phyloP scores from a whole-genome alignment of 2,888 invertebrate species.

The Chloroclysta siterata region DNA sequence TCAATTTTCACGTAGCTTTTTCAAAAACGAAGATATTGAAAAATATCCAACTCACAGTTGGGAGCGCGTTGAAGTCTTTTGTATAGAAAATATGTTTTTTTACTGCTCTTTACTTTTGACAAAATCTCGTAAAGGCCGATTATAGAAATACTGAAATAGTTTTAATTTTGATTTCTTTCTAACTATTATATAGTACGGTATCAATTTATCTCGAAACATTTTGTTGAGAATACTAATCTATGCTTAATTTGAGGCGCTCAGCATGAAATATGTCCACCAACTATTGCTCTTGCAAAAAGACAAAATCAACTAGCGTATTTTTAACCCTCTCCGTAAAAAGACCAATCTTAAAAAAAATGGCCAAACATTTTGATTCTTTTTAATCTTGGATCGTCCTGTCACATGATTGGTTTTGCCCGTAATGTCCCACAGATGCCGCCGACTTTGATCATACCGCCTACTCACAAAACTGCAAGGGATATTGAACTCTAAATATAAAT shows the following conservation, averaged over 20 bases:
- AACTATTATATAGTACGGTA: too few species aligned
- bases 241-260: too few species aligned
- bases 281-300: neutral
- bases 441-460: constrained; percentile 72
- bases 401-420: constrained; percentile 75
- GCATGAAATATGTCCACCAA: too few species aligned
- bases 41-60: neutral
- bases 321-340: constrained; percentile 24
- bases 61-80: constrained; percentile 34
- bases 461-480: constrained; percentile 22
- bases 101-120: too few species aligned
- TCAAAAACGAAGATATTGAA: too few species aligned
- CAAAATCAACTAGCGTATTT: constrained; percentile 1
- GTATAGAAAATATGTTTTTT: constrained; percentile 6
- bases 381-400: constrained; percentile 57
- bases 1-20: too few species aligned
- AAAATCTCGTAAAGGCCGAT: too few species aligned
- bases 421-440: constrained; percentile 70
- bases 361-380: constrained; percentile 64
- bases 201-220: too few species aligned
- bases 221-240: too few species aligned
- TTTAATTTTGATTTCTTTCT: too few species aligned
- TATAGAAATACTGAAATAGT: too few species aligned
- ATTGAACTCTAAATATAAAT: constrained; percentile 15
- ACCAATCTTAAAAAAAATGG: constrained; percentile 52